A percentile compares a stretch with the other conserved stretches of the same genome.
phyloP scores from a whole-genome alignment of 2,113 vertebrate genomes.

The Callipepla californica region DNA sequence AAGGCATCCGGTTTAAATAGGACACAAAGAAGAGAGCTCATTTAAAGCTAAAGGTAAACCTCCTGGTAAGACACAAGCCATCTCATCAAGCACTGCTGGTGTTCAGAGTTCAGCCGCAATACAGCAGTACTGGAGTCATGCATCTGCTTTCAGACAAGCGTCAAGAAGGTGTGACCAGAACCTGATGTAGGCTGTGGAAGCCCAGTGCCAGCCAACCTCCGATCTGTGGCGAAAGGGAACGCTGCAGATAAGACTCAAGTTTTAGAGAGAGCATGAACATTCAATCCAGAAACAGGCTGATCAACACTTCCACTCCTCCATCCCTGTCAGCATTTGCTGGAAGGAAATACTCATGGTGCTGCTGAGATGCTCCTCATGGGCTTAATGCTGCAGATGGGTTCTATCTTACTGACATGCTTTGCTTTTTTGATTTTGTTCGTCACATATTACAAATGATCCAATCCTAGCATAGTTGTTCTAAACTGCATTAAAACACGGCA shows the following conservation, averaged over 20 bases:
- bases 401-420: neutral
- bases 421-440: neutral
- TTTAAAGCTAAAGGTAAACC: neutral
- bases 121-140: neutral
- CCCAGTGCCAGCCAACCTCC: neutral
- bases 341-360: neutral
- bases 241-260: neutral
- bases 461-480: neutral
- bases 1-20: neutral
- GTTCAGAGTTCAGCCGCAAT: neutral
- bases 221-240: fast-evolving
- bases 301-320: neutral
- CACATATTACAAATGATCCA: neutral
- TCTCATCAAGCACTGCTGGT: neutral
- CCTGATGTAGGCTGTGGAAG: neutral
- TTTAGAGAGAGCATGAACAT: neutral
- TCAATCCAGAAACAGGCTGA: neutral
- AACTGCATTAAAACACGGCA: fast-evolving
- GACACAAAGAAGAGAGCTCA: neutral
- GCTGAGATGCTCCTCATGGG: neutral
- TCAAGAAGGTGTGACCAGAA: neutral
- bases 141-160: neutral
- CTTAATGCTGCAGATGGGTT: neutral
- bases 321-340: neutral
- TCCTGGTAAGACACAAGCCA: neutral